Percentiles rank a stretch among this genome's conserved stretches.
Conservation (phyloP, 2,888 invertebrate species). For the Cataglyphis altisquamis region DNA sequence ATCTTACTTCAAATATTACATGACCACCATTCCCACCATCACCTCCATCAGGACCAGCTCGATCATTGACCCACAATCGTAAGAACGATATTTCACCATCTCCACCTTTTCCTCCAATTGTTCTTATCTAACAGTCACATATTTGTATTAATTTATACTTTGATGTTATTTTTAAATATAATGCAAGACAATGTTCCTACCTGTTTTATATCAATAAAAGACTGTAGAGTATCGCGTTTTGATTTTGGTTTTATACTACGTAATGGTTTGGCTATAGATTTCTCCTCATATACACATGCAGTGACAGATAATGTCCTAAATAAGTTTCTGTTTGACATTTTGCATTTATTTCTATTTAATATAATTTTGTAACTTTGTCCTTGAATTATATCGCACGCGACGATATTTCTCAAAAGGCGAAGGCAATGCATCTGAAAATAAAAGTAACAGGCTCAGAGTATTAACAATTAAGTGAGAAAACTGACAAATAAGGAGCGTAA, state of each 20-base stretch:
- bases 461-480: no score
- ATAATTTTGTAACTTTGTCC: constrained; percentile 52
- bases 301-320: constrained; percentile 71
- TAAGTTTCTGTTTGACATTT: constrained; percentile 22
- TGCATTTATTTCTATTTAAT: constrained; percentile 27
- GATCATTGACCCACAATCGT: constrained; percentile 93
- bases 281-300: constrained; percentile 49
- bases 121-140: constrained; percentile 86
- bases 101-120: constrained; percentile 96
- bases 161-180: neutral
- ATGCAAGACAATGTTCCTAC: constrained; percentile 60
- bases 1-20: constrained; percentile 91
- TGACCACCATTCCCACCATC: constrained; percentile 99
- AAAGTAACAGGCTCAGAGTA: no score
- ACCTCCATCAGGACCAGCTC: constrained; percentile 98
- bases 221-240: constrained; percentile 63
- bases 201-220: constrained; percentile 82
- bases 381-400: constrained; percentile 59
- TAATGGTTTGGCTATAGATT: constrained; percentile 74
- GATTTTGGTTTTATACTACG: constrained; percentile 81
- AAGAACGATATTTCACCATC: constrained; percentile 97
- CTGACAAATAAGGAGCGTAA: no score
- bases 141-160: neutral
- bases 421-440: constrained; percentile 77
- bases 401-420: constrained; percentile 62